These are phyloP conservation scores for Protosalanx chinensis DNA, from an alignment of 2,797 vertebrate genomes.

Conservation along the genomic window DNA sequence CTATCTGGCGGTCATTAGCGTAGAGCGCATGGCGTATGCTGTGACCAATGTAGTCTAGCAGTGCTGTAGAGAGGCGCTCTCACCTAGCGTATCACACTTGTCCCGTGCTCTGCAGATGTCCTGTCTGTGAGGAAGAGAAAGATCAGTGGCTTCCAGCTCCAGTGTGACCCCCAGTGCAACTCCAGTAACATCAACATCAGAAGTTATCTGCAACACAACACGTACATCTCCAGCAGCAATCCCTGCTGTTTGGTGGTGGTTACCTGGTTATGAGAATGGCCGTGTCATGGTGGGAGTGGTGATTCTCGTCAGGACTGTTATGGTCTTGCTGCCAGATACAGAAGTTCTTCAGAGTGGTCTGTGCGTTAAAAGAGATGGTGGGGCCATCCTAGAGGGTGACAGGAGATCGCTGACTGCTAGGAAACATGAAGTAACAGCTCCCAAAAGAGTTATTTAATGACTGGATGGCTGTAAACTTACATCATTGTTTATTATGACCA, in stretches of 20 bases:
- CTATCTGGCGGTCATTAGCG: neutral
- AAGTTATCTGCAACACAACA: no score
- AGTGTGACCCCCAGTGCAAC: neutral
- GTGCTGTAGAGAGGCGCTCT: slow-evolving; percentile 39
- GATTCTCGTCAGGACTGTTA: slow-evolving; percentile 85
- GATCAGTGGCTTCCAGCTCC: neutral
- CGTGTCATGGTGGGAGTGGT: slow-evolving; percentile 88
- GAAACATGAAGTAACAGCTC: neutral
- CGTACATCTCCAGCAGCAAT: neutral
- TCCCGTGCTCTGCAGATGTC: slow-evolving; percentile 97
- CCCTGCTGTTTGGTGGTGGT: neutral
- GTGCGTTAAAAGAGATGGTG: slow-evolving; percentile 92
- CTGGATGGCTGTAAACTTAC: slow-evolving; percentile 69
- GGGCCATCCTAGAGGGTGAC: slow-evolving; percentile 82
- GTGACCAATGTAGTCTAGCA: neutral
- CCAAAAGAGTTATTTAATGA: neutral
- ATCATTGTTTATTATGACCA: slow-evolving; percentile 95
- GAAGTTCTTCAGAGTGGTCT: slow-evolving; percentile 97
- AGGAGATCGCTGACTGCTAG: slow-evolving; percentile 15
- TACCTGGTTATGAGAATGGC: slow-evolving; percentile 96
- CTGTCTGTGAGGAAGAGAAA: slow-evolving; percentile 74
- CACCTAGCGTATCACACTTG: slow-evolving; percentile 98
- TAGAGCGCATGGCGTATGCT: neutral
- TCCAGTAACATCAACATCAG: no score
- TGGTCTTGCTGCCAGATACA: slow-evolving; percentile 97